Evolutionary conservation across 2,113 vertebrate species (phyloP), one percentile per base, ranked within the genome.

Genomic region (Scolopax mira): DNA sequence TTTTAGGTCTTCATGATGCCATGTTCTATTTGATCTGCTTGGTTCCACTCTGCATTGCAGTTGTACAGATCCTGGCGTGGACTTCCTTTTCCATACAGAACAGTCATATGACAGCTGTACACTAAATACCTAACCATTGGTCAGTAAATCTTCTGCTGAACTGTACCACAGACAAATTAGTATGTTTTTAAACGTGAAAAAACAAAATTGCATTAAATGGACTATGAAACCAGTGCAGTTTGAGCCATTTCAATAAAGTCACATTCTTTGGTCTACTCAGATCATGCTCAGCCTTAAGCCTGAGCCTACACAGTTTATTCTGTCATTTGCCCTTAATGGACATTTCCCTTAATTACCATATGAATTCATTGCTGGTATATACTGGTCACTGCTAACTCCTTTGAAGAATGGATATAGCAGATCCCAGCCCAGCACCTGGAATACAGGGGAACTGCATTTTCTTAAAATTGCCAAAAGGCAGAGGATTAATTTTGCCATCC

Each of bases 1-100:
- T 98, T 96, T 77, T 97, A 94, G 97, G 95, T 60, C 98, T 99
- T 79, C 98, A 98, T 31, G 97, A 96, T 41, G 92, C 97, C 96
- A 98, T 99, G 98, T 99, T 99, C 98, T 97, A 96, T 96, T 73
- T 99, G 98, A 97, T 99, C 79, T 99, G 99, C 54, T 84, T 99
- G 96, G 96, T 99, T 61, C 99, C 99, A 3, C 37, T 99, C 86
- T 98, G 97, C 94, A 86, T 99, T 21, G 92, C 98, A 39, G 66
- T 84, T 13, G 27, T 98, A 37, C 99, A 99, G 95, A 98, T 98
- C 71, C 80, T 99, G 90, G 97, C 95, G 1, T 99, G 99, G 99
- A 99, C 93, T 58, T 98, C 96, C 2, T 99, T 99, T 95, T 99
- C 98, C 18, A 98, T 99, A 91, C 98, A 98, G 85, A 98, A 86